Evolutionary conservation across 2,113 vertebrate genomes (phyloP), one percentile per base, ranked within the genome.

Genomic region (Brevimyrus niger): DNA sequence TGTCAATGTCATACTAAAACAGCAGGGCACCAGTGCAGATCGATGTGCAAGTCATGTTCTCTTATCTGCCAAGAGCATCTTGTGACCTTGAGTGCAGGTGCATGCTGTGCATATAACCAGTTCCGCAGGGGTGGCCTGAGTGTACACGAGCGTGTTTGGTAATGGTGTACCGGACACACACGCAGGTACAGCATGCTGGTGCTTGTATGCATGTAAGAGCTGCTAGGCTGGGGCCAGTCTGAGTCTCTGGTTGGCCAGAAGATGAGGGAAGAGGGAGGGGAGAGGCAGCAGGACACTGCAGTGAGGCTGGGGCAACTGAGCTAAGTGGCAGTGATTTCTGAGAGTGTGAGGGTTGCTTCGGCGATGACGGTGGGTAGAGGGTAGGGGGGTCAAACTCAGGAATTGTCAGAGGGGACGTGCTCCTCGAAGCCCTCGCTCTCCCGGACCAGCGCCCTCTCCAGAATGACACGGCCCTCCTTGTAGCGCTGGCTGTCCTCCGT

Each of bases 401-500:
- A 98, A 87, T 96, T 97, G 94, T 97, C 97, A 0, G 97, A 97
- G 0, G 97, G 97, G 84, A 97, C 97, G 3, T 97, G 97, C 95
- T 98, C 97, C 93, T 97, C 97, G 58, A 98, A 98, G 86, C 97
- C 98, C 92, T 99, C 98, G 7, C 98, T 99, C 95, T 99, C 98
- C 58, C 98, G 95, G 2, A 99, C 98, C 90, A 99, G 93, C 0
- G 98, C 98, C 17, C 98, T 95, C 91, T 99, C 98, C 95, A 99
- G 96, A 95, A 99, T 99, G 88, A 99, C 98, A 0, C 98, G 97
- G 1, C 98, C 98, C 87, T 99, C 98, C 93, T 99, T 99, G 94
- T 99, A 99, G 89, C 98, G 97, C 95, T 99, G 98, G 94, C 98
- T 99, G 95, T 99, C 98, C 95, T 99, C 98, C 0, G 98, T 99